Conservation (phyloP, 2,113 vertebrate genomes). For the Stigmatopora nigra region DNA sequence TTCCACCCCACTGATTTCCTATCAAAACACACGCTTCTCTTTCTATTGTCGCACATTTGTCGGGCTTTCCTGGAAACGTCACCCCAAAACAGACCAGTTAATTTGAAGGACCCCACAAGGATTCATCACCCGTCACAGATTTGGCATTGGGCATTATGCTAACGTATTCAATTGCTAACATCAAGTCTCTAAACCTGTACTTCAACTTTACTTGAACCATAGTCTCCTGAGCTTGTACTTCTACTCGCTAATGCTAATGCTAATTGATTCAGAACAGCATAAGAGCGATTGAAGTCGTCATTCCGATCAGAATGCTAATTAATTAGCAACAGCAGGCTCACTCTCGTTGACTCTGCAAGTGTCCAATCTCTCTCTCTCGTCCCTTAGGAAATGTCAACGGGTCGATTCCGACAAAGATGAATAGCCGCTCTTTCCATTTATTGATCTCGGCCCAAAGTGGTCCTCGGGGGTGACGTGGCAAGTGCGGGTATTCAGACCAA, state of each 20-base stretch:
- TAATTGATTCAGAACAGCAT: background rate
- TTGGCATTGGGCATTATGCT: too few species aligned
- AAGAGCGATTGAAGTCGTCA: too few species aligned
- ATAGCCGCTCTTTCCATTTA: constrained; percentile 20
- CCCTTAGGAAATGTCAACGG: background rate
- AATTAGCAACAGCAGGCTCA: background rate
- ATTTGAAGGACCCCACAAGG: too few species aligned
- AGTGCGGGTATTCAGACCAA: too few species aligned
- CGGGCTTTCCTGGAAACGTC: constrained; percentile 3
- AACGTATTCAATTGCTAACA: too few species aligned
- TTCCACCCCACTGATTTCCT: constrained; percentile 33
- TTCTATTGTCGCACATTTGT: constrained; percentile 36
- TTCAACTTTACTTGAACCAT: too few species aligned
- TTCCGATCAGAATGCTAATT: background rate
- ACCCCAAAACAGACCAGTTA: background rate
- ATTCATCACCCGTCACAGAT: too few species aligned
- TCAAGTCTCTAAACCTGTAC: too few species aligned
- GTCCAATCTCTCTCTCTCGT: constrained; percentile 6
- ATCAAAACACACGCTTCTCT: constrained; percentile 39
- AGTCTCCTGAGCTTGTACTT: background rate
- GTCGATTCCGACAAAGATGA: constrained; percentile 18
- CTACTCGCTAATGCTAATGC: background rate
- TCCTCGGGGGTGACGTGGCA: too few species aligned
- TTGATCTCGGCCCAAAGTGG: constrained; percentile 1
- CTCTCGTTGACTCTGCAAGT: constrained; percentile 14